Evolutionary conservation across 2,797 vertebrate genomes (phyloP).

Genomic region (Macroramphosus scolopax): DNA sequence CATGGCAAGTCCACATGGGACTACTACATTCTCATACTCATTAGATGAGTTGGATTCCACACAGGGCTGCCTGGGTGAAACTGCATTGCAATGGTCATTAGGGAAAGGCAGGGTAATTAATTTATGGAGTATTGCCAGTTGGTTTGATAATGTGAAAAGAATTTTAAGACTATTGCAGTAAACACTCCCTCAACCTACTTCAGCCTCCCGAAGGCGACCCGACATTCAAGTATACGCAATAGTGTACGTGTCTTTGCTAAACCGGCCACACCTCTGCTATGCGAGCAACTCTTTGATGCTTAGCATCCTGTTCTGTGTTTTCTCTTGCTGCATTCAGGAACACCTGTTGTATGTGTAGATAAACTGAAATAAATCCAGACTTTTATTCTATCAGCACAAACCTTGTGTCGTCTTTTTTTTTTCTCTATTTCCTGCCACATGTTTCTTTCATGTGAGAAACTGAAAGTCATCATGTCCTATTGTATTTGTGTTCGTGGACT

Average conservation of each 20-base stretch:
- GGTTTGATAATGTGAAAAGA: slow-evolving; percentile 65
- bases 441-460: background rate
- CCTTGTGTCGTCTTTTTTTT: slow-evolving; percentile 34
- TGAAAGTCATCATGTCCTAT: too few relatives aligned
- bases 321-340: slow-evolving; percentile 83
- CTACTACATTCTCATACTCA: slow-evolving; percentile 44
- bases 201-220: slow-evolving; percentile 58
- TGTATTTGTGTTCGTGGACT: too few relatives aligned
- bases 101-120: slow-evolving; percentile 64
- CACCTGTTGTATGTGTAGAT: slow-evolving; percentile 85
- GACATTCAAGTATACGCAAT: slow-evolving; percentile 60
- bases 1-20: slow-evolving; percentile 66
- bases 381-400: slow-evolving; percentile 84
- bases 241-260: slow-evolving; percentile 77
- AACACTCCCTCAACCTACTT: slow-evolving; percentile 56
- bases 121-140: slow-evolving; percentile 55
- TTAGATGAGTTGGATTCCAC: slow-evolving; percentile 33
- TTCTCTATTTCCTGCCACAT: slow-evolving; percentile 30
- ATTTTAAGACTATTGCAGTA: slow-evolving; percentile 53
- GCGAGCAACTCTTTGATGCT: slow-evolving; percentile 75
- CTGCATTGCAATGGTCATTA: slow-evolving; percentile 50
- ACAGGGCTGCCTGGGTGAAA: slow-evolving; percentile 57
- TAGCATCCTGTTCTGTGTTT: slow-evolving; percentile 81
- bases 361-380: slow-evolving; percentile 83
- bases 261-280: slow-evolving; percentile 79